These are phyloP conservation scores for Rousettus madagascariensis DNA, from an alignment of 2,797 vertebrate species.

Conservation along the genomic window DNA sequence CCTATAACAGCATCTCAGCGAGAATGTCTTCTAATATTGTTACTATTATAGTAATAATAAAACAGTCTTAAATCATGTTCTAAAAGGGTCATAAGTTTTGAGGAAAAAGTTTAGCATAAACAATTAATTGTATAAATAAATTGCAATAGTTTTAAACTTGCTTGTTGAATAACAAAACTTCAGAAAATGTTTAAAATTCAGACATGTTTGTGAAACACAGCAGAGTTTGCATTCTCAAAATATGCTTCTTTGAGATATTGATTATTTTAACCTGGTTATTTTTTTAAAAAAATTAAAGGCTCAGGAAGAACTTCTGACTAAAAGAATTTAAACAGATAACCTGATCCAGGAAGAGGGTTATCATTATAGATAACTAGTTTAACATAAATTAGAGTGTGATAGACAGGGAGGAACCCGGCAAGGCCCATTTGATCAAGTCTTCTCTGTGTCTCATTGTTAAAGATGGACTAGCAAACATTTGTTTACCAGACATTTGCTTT, in stretches of 20 bases:
- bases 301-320: neutral
- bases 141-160: conserved; percentile 31
- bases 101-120: neutral
- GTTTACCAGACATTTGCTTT: neutral
- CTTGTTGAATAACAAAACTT: conserved; percentile 12
- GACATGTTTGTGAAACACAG: neutral
- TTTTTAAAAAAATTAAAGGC: neutral
- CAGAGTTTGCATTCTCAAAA: neutral
- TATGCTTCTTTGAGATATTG: neutral
- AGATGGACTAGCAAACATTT: neutral
- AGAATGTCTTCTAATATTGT: neutral
- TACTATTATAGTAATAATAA: neutral
- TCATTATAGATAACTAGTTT: neutral
- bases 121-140: neutral
- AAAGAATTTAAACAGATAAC: neutral
- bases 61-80: neutral
- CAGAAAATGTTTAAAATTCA: neutral
- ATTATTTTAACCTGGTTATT: neutral
- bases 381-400: neutral
- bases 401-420: neutral
- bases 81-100: neutral
- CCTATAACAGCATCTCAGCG: neutral
- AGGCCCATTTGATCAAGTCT: neutral
- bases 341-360: neutral
- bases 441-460: neutral